These are phyloP conservation scores for Drosophila ercepeae DNA, from an alignment of 1,140 invertebrate genomes.

Conservation along the genomic window DNA sequence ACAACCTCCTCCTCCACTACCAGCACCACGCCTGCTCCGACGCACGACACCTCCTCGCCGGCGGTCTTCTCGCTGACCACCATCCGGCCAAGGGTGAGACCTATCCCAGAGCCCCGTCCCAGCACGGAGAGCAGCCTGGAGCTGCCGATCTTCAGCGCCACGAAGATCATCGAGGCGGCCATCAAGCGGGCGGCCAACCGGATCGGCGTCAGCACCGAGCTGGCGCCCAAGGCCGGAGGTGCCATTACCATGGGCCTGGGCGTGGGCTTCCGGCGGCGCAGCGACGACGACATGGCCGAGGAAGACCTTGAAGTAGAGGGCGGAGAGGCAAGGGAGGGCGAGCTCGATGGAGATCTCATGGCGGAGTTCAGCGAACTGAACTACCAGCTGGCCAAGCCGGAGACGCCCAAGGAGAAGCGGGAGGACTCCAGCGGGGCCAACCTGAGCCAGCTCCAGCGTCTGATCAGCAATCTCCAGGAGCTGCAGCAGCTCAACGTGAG, in stretches of 20 bases:
- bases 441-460: constrained; percentile 72
- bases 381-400: constrained; percentile 74
- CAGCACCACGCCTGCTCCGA: constrained; percentile 24
- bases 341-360: constrained; percentile 70
- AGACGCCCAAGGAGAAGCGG: constrained; percentile 22
- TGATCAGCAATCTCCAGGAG: constrained; percentile 78
- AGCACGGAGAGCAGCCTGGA: constrained; percentile 66
- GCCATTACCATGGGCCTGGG: constrained; percentile 24
- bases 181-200: constrained; percentile 76
- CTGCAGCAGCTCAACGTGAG: constrained; percentile 84
- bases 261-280: constrained; percentile 62
- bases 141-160: constrained; percentile 76
- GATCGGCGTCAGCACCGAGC: constrained; percentile 75
- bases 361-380: constrained; percentile 78
- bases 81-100: constrained; percentile 39
- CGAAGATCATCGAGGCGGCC: constrained; percentile 79
- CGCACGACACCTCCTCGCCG: constrained; percentile 65
- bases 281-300: constrained; percentile 34
- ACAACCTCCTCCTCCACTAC: constrained; percentile 12
- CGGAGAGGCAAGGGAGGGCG: constrained; percentile 29
- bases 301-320: background rate
- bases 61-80: constrained; percentile 79
- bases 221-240: constrained; percentile 3
- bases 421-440: constrained; percentile 21
- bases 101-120: constrained; percentile 31